phyloP scores from a whole-genome alignment of 2,113 vertebrate species.

The Prochilodus magdalenae region DNA sequence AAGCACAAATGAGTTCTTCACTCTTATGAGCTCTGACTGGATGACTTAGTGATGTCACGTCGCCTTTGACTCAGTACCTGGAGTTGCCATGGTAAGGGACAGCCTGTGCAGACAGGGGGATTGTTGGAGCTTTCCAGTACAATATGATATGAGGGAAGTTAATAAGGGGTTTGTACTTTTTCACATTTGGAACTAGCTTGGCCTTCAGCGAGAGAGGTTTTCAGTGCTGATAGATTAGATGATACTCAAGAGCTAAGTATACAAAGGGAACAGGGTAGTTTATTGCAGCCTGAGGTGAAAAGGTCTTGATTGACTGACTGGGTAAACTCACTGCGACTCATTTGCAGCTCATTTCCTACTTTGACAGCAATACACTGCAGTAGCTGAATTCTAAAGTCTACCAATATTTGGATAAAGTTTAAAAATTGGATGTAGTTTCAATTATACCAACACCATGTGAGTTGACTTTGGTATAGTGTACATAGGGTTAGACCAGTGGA shows the following conservation, averaged over 20 bases:
- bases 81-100: constrained; percentile 34
- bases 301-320: not conserved
- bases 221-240: not conserved
- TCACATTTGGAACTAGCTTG: not conserved
- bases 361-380: not conserved
- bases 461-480: too few species aligned
- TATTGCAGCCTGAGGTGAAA: constrained; percentile 4
- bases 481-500: too few species aligned
- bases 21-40: not conserved
- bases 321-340: not conserved
- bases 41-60: constrained; percentile 1
- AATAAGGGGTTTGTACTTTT: not conserved
- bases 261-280: not conserved
- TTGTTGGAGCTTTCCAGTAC: constrained; percentile 4
- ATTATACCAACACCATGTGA: not conserved
- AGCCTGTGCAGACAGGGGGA: not conserved
- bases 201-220: not conserved
- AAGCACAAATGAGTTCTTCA: not conserved
- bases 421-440: not conserved
- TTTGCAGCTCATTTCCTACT: not conserved
- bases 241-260: not conserved
- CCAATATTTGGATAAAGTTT: not conserved
- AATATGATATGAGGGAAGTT: not conserved
- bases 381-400: not conserved
- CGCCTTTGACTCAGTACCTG: not conserved